Base-by-base conservation (phyloP, 2,113 vertebrate genomes). In the Alexandromys fortis region DNA sequence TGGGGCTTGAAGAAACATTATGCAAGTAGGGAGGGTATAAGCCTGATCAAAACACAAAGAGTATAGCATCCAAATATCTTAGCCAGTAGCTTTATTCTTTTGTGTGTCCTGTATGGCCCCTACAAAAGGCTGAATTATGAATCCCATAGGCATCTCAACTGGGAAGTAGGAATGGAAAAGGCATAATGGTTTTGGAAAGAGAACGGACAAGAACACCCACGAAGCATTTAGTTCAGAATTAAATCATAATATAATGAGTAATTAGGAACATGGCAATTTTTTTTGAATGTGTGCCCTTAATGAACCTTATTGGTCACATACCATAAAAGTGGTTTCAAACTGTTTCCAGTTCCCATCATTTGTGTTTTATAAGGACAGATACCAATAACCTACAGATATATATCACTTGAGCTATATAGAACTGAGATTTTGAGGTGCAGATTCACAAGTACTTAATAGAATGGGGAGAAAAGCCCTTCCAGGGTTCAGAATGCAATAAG, bases 401-500 rank as follows among this genome's bases (percentile, higher is more conserved):
- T 28, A 11, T 85, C 67, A 35, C 4, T 14, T 67, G 47, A 89
- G 86, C 24, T 96, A 97, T 98, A 94, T 89, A 97, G 96, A 89
- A 97, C 77, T 89, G 35, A 79, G 67, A 93, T 96, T 91, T 96
- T 98, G 96, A 89, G 92, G 97, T 96, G 97, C 91, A 96, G 94
- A 65, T 92, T 96, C 63, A 97, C 97, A 91, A 94, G 52, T 6
- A 58, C 16, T 92, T 86, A 93, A 77, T 70, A 93, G 97, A 98
- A 98, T 97, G 97, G 97, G 98, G 94, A 97, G 97, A 97, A 89
- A 19, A 42, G 65, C 35, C 1, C 28, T 93, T 96, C 97, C 75
- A 92, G 81, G 97, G 97, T 97, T 95, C 95, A 87, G 96, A 97
- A 98, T 97, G 90, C 28, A 97, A 97, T 97, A 98, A 98, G 97